phyloP scores from a whole-genome alignment of 2,113 vertebrate genomes.

The Myrmophylax atrothorax region DNA sequence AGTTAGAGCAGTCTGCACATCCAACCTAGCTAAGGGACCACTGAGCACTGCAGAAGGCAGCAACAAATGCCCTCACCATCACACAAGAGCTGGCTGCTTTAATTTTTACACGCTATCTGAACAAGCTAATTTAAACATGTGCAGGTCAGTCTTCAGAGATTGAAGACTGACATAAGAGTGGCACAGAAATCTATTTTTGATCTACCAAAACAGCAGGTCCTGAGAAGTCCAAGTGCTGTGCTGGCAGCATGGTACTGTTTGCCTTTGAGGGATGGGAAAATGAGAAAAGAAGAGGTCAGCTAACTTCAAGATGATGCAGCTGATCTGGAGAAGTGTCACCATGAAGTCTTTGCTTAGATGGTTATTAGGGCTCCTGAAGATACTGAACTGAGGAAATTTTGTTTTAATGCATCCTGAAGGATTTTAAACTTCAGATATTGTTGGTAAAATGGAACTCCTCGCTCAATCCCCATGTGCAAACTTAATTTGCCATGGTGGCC shows the following conservation, averaged over 20 bases:
- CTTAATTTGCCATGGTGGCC: not conserved
- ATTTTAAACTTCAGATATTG: not conserved
- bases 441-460: not conserved
- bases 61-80: fast-evolving
- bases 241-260: not conserved
- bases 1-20: not conserved
- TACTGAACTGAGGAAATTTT: not conserved
- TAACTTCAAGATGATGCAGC: not conserved
- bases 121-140: not conserved
- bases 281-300: not conserved
- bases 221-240: not conserved
- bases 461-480: not conserved
- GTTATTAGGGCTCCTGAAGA: not conserved
- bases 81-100: fast-evolving
- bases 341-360: not conserved
- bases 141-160: slow-evolving; percentile 10
- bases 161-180: slow-evolving; percentile 25
- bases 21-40: not conserved
- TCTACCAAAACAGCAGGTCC: slow-evolving; percentile 24
- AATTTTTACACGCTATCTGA: not conserved
- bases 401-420: not conserved
- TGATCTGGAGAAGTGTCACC: not conserved
- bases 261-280: slow-evolving; percentile 22
- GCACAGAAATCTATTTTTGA: slow-evolving; percentile 35
- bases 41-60: fast-evolving